Evolutionary conservation across 1,140 invertebrate species (phyloP).

Genomic region (Caerostris extrusa): DNA sequence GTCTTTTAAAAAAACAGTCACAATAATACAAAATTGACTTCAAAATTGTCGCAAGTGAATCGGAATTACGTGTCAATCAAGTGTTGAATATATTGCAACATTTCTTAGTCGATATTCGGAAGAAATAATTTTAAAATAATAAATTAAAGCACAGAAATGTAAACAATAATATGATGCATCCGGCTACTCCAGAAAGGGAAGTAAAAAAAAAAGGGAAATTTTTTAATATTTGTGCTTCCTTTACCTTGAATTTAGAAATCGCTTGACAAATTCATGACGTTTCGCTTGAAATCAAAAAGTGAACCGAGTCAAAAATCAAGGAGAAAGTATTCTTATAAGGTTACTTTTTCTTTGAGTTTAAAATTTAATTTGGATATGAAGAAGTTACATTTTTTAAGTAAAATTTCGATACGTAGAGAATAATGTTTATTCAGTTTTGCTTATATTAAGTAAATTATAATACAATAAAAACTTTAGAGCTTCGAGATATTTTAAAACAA

Average conservation of each 20-base stretch:
- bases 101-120: neutral
- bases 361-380: too few species aligned
- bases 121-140: slow-evolving; percentile 18
- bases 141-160: slow-evolving; percentile 22
- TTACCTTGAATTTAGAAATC: slow-evolving; percentile 19
- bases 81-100: neutral
- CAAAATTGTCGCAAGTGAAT: neutral
- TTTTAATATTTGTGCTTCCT: slow-evolving; percentile 60
- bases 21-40: neutral
- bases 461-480: too few species aligned
- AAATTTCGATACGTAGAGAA: too few species aligned
- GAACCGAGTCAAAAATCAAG: neutral
- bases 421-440: too few species aligned
- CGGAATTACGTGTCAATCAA: neutral
- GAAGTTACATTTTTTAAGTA: too few species aligned
- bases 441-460: too few species aligned
- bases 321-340: too few species aligned
- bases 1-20: neutral
- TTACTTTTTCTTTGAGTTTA: too few species aligned
- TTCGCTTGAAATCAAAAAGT: neutral
- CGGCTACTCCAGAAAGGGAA: neutral
- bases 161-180: slow-evolving; percentile 53
- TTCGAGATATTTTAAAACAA: too few species aligned
- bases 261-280: neutral
- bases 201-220: neutral